A percentile compares a stretch with the other conserved stretches of the same genome.
phyloP scores from a whole-genome alignment of 1,140 invertebrate species.

The Drosophila arawakana region DNA sequence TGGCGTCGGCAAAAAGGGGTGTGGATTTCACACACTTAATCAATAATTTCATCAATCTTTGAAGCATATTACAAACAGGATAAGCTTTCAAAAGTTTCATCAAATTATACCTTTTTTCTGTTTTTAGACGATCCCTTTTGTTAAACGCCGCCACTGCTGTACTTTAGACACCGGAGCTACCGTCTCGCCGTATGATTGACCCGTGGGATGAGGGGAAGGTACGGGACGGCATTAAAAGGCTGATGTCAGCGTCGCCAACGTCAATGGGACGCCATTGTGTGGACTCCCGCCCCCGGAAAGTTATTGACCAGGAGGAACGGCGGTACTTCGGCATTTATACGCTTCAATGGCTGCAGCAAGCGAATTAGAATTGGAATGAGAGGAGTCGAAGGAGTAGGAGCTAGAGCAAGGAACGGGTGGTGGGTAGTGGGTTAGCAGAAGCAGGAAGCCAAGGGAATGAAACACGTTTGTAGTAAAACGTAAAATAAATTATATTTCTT shows the following conservation, averaged over 20 bases:
- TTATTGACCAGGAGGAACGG: conserved; percentile 47
- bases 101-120: too few species aligned
- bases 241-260: conserved; percentile 69
- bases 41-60: too few species aligned
- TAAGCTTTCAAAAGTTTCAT: too few species aligned
- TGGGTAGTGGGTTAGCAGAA: too few species aligned
- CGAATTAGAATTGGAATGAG: background rate
- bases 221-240: conserved; percentile 41
- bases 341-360: conserved; percentile 38
- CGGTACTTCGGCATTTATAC: conserved; percentile 57
- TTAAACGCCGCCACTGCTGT: conserved; percentile 4
- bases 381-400: background rate
- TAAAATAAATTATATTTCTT: conserved; percentile 79
- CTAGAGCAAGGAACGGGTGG: too few species aligned
- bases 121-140: conserved; percentile 3
- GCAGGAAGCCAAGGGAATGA: background rate
- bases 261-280: conserved; percentile 28
- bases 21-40: background rate
- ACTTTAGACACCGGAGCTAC: background rate
- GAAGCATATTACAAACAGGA: too few species aligned
- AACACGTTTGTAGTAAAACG: conserved; percentile 58
- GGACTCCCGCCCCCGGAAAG: background rate
- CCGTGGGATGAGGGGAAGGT: too few species aligned
- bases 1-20: conserved; percentile 2
- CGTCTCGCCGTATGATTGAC: conserved; percentile 3